Percentiles rank a stretch among this genome's conserved stretches.
These are phyloP conservation scores for Masticophis lateralis DNA, from an alignment of 2,797 vertebrate genomes.

Conservation along the genomic window DNA sequence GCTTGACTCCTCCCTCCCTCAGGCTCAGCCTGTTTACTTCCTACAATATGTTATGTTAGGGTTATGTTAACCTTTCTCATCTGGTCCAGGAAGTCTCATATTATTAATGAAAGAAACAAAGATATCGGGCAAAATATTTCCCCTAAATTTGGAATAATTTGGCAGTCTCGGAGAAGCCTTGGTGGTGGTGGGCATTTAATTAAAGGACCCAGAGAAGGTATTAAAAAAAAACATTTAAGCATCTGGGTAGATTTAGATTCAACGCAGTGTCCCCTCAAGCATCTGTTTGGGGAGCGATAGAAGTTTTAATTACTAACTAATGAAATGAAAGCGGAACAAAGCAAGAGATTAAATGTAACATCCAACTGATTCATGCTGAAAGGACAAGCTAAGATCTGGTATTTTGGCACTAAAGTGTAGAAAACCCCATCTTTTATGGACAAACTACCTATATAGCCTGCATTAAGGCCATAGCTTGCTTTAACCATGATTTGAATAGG, in stretches of 20 bases:
- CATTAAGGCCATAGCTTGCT: neutral
- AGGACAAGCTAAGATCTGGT: neutral
- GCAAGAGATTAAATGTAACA: neutral
- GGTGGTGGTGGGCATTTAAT: no score
- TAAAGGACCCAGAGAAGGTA: neutral
- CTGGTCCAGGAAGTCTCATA: neutral
- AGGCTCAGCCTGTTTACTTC: neutral
- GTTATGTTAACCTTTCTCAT: neutral
- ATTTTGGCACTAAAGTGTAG: neutral
- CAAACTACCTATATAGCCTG: neutral
- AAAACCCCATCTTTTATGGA: neutral
- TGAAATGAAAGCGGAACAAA: neutral
- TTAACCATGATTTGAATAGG: neutral
- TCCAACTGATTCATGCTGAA: neutral
- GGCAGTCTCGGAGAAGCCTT: neutral
- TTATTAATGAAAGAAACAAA: neutral
- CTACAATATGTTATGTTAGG: neutral
- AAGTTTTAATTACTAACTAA: neutral
- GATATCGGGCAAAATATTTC: neutral
- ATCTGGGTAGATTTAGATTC: neutral
- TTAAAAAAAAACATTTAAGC: neutral
- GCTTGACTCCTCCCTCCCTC: neutral
- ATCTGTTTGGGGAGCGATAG: neutral
- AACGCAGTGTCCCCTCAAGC: neutral
- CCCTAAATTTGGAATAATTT: neutral